Percentiles rank a stretch among this genome's conserved stretches.
These are phyloP conservation scores for Drosophila stalkeri DNA, from an alignment of 2,888 invertebrate genomes.

Conservation along the genomic window DNA sequence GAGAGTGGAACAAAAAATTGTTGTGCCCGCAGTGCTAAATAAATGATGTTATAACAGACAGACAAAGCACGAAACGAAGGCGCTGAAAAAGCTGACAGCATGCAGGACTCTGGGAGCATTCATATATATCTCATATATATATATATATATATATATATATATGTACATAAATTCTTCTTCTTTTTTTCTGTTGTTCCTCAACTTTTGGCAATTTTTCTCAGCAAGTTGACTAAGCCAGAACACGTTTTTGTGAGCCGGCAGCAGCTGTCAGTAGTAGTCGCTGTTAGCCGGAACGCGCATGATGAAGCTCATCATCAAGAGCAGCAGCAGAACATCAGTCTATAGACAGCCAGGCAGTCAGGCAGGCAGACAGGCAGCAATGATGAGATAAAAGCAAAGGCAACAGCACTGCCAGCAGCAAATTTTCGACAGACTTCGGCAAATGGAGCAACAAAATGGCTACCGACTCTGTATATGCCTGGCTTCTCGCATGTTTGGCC, in stretches of 20 bases:
- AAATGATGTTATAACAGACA: constrained; percentile 80
- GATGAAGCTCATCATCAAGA: constrained; percentile 72
- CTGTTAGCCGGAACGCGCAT: constrained; percentile 48
- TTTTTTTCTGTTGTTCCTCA: constrained; percentile 14
- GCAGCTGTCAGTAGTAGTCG: constrained; percentile 58
- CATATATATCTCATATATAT: constrained; percentile 28
- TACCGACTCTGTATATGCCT: constrained; percentile 7
- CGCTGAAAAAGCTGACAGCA: constrained; percentile 56
- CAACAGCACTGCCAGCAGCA: constrained; percentile 30
- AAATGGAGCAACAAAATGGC: constrained; percentile 77
- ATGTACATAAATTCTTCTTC: constrained; percentile 1
- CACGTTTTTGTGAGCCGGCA: constrained; percentile 62
- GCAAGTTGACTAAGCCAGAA: constrained; percentile 73
- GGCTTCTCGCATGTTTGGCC: constrained; percentile 26
- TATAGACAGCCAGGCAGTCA: not conserved
- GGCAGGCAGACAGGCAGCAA: too few relatives aligned
- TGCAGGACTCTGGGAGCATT: constrained; percentile 39
- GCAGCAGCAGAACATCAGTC: constrained; percentile 11
- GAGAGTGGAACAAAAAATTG: constrained; percentile 35
- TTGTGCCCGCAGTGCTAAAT: constrained; percentile 67
- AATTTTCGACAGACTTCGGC: constrained; percentile 58
- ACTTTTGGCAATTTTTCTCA: constrained; percentile 73
- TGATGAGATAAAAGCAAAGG: constrained; percentile 54
- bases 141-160: constrained; percentile 4
- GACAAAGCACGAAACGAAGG: constrained; percentile 41